Percentiles rank a stretch among this genome's conserved stretches.
Evolutionary conservation across 92 coral and sea anemone genomes (phyloP).

Genomic region (Zoanthus sansibaricus): DNA sequence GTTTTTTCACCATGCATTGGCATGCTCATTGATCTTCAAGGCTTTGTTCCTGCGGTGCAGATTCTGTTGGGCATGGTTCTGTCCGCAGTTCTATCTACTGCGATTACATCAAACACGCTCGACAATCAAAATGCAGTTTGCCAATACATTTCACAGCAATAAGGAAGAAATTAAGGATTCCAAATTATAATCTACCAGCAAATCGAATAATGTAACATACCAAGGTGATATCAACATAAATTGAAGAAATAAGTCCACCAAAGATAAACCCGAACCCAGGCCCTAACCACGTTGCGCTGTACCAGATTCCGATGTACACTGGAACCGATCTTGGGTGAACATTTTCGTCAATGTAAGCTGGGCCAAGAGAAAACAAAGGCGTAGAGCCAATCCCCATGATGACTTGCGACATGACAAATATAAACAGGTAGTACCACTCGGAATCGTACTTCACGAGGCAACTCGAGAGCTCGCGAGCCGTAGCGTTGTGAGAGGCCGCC

Average conservation of each 20-base stretch:
- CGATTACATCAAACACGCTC: neutral
- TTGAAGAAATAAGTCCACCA: conserved; percentile 66
- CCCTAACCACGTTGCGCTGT: conserved; percentile 65
- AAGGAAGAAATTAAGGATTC: too few relatives aligned
- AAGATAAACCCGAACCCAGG: conserved; percentile 84
- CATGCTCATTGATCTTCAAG: too few relatives aligned
- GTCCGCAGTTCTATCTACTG: too few relatives aligned
- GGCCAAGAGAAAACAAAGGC: conserved; percentile 87
- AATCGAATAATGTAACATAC: neutral
- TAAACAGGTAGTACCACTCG: conserved; percentile 56
- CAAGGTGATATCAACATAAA: conserved; percentile 51
- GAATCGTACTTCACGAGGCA: conserved; percentile 70
- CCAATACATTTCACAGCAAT: neutral
- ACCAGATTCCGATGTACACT: conserved; percentile 81
- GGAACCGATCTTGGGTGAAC: conserved; percentile 85
- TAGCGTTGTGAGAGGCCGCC: conserved; percentile 24
- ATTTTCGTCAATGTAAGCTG: conserved; percentile 94
- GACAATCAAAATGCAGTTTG: neutral
- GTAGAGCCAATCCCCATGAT: conserved; percentile 92
- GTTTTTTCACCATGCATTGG: too few relatives aligned
- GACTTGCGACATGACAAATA: conserved; percentile 78
- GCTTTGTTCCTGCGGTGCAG: too few relatives aligned
- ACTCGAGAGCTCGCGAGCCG: conserved; percentile 29
- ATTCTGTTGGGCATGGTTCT: too few relatives aligned
- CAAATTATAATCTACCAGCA: too few relatives aligned